Percentiles rank a stretch among this genome's conserved stretches.
Conservation (phyloP, 2,113 vertebrate genomes). For the Genyomyrus donnyi region DNA sequence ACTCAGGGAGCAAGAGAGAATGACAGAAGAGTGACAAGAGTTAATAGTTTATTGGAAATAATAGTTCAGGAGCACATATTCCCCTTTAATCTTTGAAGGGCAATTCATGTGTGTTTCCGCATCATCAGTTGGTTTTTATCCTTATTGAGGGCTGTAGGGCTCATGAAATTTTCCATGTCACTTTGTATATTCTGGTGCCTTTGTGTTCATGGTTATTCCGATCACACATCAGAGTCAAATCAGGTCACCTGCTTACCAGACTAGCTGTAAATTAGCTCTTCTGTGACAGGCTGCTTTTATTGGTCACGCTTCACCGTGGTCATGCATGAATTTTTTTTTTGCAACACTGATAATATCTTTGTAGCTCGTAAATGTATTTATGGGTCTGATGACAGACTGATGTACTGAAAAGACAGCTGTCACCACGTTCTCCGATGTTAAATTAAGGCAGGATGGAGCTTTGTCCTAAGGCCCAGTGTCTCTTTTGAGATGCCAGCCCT, state of each 20-base stretch:
- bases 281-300: neutral
- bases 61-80: neutral
- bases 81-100: neutral
- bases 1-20: conserved; percentile 62
- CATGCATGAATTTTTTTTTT: neutral
- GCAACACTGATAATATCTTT: neutral
- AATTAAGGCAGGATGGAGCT: neutral
- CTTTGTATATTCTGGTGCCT: neutral
- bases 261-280: neutral
- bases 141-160: neutral
- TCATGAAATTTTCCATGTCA: neutral
- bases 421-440: neutral
- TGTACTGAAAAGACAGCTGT: neutral
- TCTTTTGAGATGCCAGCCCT: neutral
- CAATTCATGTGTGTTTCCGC: neutral
- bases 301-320: neutral
- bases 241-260: neutral
- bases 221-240: neutral
- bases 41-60: neutral
- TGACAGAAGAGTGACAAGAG: conserved; percentile 38
- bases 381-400: neutral
- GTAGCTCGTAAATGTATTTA: neutral
- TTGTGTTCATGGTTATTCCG: neutral
- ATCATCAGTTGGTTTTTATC: neutral
- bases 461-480: neutral